phyloP scores from a whole-genome alignment of 2,888 invertebrate species.

The Lithophane leautieri region DNA sequence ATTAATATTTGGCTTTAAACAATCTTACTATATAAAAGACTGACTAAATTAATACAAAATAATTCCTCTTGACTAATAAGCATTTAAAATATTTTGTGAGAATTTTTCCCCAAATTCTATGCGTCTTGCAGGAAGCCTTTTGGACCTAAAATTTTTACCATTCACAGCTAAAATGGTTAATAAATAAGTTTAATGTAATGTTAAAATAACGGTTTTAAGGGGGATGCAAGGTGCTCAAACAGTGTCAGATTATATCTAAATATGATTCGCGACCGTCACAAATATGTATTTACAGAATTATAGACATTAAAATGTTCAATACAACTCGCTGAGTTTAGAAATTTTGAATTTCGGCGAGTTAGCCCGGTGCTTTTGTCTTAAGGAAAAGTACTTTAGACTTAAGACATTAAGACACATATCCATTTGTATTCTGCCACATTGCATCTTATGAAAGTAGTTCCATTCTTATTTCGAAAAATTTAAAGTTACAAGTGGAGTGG shows the following conservation, averaged over 20 bases:
- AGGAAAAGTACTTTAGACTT: background rate
- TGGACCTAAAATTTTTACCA: conserved; percentile 2
- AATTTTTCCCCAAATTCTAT: conserved; percentile 11
- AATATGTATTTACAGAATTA: no score
- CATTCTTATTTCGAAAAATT: background rate
- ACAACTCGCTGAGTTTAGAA: background rate
- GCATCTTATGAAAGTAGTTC: background rate
- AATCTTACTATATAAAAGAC: conserved; percentile 54
- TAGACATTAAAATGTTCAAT: background rate
- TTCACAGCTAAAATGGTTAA: background rate
- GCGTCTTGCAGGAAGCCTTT: background rate
- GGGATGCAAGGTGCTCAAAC: background rate
- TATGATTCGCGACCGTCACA: background rate
- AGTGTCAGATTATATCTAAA: background rate
- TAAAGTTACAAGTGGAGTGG: no score
- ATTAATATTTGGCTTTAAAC: conserved; percentile 59
- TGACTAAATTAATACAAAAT: conserved; percentile 55
- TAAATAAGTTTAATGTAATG: background rate
- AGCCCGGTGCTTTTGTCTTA: background rate
- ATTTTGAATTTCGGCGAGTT: background rate
- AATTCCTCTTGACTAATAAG: conserved; percentile 22
- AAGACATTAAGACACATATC: conserved; percentile 15
- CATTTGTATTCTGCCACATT: background rate
- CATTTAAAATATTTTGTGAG: conserved; percentile 46
- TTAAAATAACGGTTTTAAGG: background rate